Base-by-base conservation (phyloP, 2,888 invertebrate genomes). In the Xiphydria camelus region DNA sequence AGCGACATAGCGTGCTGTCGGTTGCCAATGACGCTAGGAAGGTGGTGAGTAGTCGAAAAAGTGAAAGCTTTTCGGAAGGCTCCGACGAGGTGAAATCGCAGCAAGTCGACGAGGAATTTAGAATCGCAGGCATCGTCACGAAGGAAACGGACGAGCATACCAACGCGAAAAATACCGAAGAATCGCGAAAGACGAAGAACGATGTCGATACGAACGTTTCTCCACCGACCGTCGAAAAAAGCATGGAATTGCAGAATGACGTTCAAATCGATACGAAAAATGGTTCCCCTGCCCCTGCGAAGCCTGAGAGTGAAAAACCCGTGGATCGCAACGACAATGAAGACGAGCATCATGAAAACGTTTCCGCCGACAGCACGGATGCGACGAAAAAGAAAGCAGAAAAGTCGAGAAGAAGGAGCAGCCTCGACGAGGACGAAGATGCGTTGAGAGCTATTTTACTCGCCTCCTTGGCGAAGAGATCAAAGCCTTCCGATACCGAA, bases 371-470 rank as follows among this genome's bases (percentile, higher is more conserved):
- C 15, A 29, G 14, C 5, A 29, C 12, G 12, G 15, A 7, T 7
- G 15, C 12, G 12, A 29, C 17, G 18, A 23, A 23, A n/a, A 23
- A n/a, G 23, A 23, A 23, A 6, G 23, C 23, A 23, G 23, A 7
- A 23, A 15, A 34, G 19, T 15, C 15, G 2, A 58, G 65, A 35
- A 40, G 45, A 20, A 62, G 68, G 43, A 49, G 55, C 21, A 75
- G 73, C 26, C 18, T 70, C 3, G 75, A 75, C 1, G 75, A 75
- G n/a, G 75, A 75, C 34, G 75, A 73, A 32, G 65, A 73, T 33
- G 61, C 56, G n/a, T 55, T 75, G 3, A 53, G 75, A 29, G 68
- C 66, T 14, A 57, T 65, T 47, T 41, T 74, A 15, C 38, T 75
- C 6, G 75, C 73, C 12, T 73, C 73, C 7, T 45, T 75, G 18